Base-by-base conservation (phyloP, 2,797 vertebrate species). In the Oceanodroma leucorhoa region DNA sequence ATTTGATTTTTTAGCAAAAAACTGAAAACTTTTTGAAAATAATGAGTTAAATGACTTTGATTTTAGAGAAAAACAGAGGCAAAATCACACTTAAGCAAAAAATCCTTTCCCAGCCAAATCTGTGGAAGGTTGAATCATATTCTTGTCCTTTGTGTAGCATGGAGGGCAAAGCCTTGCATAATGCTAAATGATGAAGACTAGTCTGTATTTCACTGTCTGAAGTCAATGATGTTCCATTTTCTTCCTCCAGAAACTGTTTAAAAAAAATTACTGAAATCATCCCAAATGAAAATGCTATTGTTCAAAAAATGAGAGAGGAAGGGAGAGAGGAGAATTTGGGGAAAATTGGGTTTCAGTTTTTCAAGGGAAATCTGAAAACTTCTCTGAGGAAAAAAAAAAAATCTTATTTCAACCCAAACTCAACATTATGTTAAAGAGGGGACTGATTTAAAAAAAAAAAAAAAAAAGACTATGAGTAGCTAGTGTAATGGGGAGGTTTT, bases 1-100 rank as follows among this genome's bases (percentile, higher is more conserved):
- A 11, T 36, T 17, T 30, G 1, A 1, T 17, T 36, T 82, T 67
- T n/a, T 16, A 4, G 0, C 0, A 1, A 9, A 15, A 5, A 16
- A 11, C 4, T 24, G 14, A 48, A 66, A 21, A 8, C 1, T 32
- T 90, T 57, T 29, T 8, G 50, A 76, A 75, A 46, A 41, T 3
- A 32, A 8, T 0, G 22, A 41, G 6, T n/a, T 29, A 45, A 70
- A 82, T 14, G 0, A 30, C 78, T 78, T 45, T 2, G 3, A 2
- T 38, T 89, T 87, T 50, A 55, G 5, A 14, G 8, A 27, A 53
- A 71, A 38, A 8, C 7, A 11, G 4, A 27, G 1, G 21, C 5
- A 45, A 95, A 58, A 48, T 54, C 55, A 76, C 17, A 70, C 1
- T 57, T 16, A n/a, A 64, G 21, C 7, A 65, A 91, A 81, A 67